Evolutionary conservation across 35 echinoderm and acorn worm genomes (phyloP).

Genomic region (Lytechinus pictus): DNA sequence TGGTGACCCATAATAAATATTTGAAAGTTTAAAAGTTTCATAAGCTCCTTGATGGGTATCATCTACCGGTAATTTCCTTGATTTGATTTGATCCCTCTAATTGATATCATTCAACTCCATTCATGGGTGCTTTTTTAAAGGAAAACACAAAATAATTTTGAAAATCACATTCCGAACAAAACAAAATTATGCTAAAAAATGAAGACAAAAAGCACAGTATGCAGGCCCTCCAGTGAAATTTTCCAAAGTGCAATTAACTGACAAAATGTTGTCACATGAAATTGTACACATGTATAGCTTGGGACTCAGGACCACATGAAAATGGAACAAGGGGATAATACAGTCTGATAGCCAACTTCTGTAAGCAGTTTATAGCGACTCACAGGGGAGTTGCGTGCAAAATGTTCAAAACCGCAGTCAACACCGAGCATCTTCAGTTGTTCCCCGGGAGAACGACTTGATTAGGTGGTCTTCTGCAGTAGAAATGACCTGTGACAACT

Average conservation of each 20-base stretch:
- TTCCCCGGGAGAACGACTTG: background rate
- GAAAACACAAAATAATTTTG: background rate
- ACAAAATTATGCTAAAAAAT: background rate
- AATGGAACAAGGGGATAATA: background rate
- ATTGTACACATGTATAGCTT: too few species aligned
- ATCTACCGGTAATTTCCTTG: too few species aligned
- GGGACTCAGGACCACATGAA: background rate
- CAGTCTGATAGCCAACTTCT: background rate
- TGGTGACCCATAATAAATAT: too few species aligned
- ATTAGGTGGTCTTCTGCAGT: background rate
- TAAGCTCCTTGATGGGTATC: too few species aligned
- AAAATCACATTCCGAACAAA: background rate
- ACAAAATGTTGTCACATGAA: background rate
- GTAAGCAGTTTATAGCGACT: background rate
- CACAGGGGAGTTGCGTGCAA: background rate
- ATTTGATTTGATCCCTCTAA: too few species aligned
- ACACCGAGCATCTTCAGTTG: background rate
- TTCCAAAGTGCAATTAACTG: background rate
- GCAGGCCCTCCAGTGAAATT: background rate
- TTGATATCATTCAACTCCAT: too few species aligned
- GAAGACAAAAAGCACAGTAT: background rate
- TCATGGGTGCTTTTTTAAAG: too few species aligned
- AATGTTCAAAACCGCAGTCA: background rate
- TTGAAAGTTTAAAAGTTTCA: too few species aligned
- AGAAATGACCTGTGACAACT: background rate